Evolutionary conservation across 2,888 invertebrate genomes (phyloP).

Genomic region (Macrosoma leucophasiata): DNA sequence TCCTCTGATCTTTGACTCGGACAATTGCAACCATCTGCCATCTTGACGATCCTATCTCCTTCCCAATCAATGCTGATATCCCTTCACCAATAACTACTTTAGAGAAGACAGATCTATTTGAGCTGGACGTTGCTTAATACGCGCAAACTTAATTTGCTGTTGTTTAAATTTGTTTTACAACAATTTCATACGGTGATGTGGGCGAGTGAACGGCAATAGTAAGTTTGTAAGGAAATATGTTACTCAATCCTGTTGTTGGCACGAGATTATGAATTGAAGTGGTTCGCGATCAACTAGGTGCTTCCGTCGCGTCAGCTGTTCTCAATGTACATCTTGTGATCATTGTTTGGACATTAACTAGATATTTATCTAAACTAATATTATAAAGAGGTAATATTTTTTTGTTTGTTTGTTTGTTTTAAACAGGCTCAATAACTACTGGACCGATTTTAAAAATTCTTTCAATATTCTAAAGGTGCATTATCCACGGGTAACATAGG

Average conservation of each 20-base stretch:
- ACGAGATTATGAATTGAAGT: conserved; percentile 71
- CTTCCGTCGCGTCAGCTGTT: conserved; percentile 68
- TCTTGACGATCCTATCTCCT: conserved; percentile 36
- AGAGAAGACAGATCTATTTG: conserved; percentile 33
- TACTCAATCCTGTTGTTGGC: conserved; percentile 70
- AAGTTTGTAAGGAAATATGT: conserved; percentile 58
- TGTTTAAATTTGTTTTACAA: conserved; percentile 14
- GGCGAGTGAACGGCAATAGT: conserved; percentile 15
- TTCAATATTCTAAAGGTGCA: too few species aligned
- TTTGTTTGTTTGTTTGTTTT: too few species aligned
- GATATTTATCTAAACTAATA: too few species aligned
- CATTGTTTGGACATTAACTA: conserved; percentile 7
- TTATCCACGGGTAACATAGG: too few species aligned
- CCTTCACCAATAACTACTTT: conserved; percentile 31
- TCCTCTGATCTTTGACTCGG: conserved; percentile 74
- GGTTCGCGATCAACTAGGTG: conserved; percentile 71
- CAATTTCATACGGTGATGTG: conserved; percentile 14
- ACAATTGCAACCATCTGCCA: conserved; percentile 69
- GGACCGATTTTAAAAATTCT: too few species aligned
- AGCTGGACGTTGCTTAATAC: conserved; percentile 27
- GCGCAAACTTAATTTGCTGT: conserved; percentile 31
- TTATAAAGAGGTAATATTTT: too few species aligned
- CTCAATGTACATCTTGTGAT: conserved; percentile 24
- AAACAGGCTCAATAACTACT: too few species aligned
- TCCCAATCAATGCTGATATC: conserved; percentile 43